A percentile compares a stretch with the other conserved stretches of the same genome.
Evolutionary conservation across 2,797 vertebrate genomes (phyloP).

Genomic region (Takifugu ocellatus): DNA sequence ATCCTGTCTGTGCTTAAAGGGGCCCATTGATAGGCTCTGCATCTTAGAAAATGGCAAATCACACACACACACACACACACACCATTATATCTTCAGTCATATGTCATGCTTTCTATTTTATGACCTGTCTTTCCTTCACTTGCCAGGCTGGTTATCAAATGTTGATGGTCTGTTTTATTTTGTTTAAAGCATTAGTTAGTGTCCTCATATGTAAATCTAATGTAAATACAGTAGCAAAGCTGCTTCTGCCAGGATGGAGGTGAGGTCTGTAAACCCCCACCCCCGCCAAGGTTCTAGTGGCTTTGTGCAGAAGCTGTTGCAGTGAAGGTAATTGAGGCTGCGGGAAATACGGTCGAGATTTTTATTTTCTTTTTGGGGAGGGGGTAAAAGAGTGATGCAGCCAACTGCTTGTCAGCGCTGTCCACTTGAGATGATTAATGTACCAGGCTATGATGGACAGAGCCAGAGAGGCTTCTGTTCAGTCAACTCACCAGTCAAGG

Average conservation of each 20-base stretch:
- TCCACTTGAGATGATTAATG: constrained; percentile 77
- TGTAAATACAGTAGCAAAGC: constrained; percentile 34
- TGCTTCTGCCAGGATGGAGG: constrained; percentile 13
- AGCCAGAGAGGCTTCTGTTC: constrained; percentile 59
- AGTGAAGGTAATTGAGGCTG: constrained; percentile 29
- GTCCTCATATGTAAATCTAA: constrained; percentile 35
- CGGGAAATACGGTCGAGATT: constrained; percentile 15
- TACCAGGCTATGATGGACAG: constrained; percentile 68
- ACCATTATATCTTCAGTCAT: not conserved
- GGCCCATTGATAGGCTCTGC: constrained; percentile 56
- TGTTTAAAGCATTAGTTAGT: constrained; percentile 28
- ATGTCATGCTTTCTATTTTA: constrained; percentile 17
- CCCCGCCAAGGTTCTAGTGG: too few species aligned
- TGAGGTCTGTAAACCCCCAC: constrained; percentile 7
- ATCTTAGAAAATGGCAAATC: constrained; percentile 36
- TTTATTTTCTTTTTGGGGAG: not conserved
- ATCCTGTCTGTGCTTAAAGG: constrained; percentile 60
- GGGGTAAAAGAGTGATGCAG: constrained; percentile 57
- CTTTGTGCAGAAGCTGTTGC: constrained; percentile 9
- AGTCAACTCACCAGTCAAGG: constrained; percentile 41
- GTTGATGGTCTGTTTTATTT: not conserved
- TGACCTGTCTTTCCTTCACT: not conserved
- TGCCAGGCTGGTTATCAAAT: not conserved
- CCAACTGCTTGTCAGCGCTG: constrained; percentile 69
- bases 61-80: too few species aligned